Evolutionary conservation across 2,797 vertebrate genomes (phyloP), one percentile per base, ranked within the genome.

Genomic region (Argya squamiceps): DNA sequence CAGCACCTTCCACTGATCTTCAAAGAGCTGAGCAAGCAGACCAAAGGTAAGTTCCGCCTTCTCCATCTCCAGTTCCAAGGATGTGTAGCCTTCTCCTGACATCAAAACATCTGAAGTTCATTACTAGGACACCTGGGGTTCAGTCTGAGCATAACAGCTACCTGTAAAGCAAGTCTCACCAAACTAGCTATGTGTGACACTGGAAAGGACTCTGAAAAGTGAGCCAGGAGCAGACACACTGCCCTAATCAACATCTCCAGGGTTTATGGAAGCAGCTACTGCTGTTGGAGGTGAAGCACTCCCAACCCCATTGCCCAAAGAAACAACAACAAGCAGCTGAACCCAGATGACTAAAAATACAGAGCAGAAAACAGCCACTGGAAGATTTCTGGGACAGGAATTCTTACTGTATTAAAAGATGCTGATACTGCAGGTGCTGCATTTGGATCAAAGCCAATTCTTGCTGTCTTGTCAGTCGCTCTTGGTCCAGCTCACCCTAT

Each of bases 391-490:
- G 58, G 60, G 44, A 90, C 34, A 41, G 24, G 22, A 53, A 78
- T 47, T 39, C 95, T 90, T 98, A 99, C 99, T 99, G 99, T 97
- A 99, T 98, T 96, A 99, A 97, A 98, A 99, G 99, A 94, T 98
- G 98, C 95, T 99, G 99, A 98, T 99, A 99, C 96, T 99, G 99
- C 88, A 99, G 99, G 88, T 99, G 98, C 92, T 99, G 99, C 97
- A 99, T 99, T 90, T 99, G 99, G 95, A 99, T 99, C 87, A 99
- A 97, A 93, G 99, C 98, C 46, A 99, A 96, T 96, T 99, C 99
- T 83, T 99, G 99, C 41, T 99, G 99, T 93, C 99, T 98, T 90
- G 99, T 99, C 91, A 99, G 94, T 92, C 99, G 98, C 92, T 99
- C 99, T 95, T 99, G 99, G 97, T 99, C 99, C 97, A 99, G 97